These are phyloP conservation scores for Lepus oiostolus DNA, from an alignment of 2,797 vertebrate genomes.

Conservation along the genomic window DNA sequence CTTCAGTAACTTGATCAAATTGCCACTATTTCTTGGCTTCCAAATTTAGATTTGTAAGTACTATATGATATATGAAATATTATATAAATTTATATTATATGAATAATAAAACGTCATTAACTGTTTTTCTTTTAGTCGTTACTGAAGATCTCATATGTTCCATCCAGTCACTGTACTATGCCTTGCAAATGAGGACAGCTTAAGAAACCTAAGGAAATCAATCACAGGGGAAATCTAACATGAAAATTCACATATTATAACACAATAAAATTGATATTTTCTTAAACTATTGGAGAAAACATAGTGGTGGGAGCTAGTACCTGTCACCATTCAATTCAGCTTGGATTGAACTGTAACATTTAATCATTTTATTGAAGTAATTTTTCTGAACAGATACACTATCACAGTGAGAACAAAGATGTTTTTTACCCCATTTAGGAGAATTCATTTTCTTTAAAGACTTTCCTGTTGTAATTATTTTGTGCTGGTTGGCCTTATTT, in stretches of 20 bases:
- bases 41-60: not conserved
- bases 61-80: not conserved
- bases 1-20: not conserved
- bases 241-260: not conserved
- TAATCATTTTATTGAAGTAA: not conserved
- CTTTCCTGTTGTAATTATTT: not conserved
- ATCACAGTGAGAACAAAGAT: not conserved
- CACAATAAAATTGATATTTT: not conserved
- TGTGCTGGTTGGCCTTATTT: not conserved
- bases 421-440: not conserved
- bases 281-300: not conserved
- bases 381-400: slow-evolving; percentile 56
- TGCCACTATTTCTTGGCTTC: not conserved
- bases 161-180: not conserved
- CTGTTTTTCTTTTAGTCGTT: not conserved
- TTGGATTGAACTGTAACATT: slow-evolving; percentile 24
- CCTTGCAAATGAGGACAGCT: not conserved
- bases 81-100: not conserved
- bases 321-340: not conserved
- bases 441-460: not conserved
- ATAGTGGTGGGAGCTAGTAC: not conserved
- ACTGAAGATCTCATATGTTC: not conserved
- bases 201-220: not conserved
- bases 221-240: not conserved
- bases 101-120: not conserved